A percentile compares a stretch with the other conserved stretches of the same genome.
Conservation (phyloP, 2,113 vertebrate species). For the Gila orcuttii region DNA sequence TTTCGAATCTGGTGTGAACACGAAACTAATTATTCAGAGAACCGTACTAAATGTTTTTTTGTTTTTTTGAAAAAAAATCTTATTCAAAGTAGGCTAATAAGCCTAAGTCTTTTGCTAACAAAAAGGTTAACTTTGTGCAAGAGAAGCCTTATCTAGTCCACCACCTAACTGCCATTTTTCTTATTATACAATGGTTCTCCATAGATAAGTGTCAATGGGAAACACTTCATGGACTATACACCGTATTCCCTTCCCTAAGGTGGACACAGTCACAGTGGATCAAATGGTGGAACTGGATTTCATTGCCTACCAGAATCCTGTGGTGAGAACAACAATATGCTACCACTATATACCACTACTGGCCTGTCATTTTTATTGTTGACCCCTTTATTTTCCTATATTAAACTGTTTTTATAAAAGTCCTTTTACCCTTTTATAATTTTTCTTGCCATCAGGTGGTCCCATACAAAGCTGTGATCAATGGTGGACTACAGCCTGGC, state of each 20-base stretch:
- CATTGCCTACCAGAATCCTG: slow-evolving; percentile 54
- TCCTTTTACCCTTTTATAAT: neutral
- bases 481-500: slow-evolving; percentile 56
- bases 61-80: neutral
- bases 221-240: slow-evolving; percentile 66
- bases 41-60: neutral
- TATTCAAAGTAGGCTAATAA: neutral
- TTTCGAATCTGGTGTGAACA: neutral
- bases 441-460: slow-evolving; percentile 51
- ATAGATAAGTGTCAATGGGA: slow-evolving; percentile 70
- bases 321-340: slow-evolving; percentile 8
- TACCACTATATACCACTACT: neutral
- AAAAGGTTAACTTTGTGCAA: neutral
- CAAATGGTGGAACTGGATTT: slow-evolving; percentile 56
- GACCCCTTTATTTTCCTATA: neutral
- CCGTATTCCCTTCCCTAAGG: slow-evolving; percentile 59
- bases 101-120: neutral
- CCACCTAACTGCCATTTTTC: neutral
- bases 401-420: neutral
- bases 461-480: slow-evolving; percentile 65
- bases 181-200: neutral
- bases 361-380: neutral
- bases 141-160: too few species aligned
- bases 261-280: slow-evolving; percentile 56
- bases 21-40: neutral